Evolutionary conservation across 2,888 invertebrate genomes (phyloP).

Genomic region (Herminia tarsipennalis): DNA sequence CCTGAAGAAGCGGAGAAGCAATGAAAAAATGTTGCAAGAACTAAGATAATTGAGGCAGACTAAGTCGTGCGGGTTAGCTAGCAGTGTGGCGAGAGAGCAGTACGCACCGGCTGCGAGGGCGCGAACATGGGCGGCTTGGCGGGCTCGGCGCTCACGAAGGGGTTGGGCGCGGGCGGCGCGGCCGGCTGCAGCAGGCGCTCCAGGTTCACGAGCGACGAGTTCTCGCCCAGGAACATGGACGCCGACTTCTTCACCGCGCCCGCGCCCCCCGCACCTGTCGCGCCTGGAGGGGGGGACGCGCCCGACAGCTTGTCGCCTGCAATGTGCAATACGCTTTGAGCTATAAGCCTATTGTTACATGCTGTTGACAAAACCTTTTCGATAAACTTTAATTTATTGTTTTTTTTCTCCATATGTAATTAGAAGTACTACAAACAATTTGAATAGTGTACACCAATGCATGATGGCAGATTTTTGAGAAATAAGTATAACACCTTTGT

Average conservation of each 20-base stretch:
- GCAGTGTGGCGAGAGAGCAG: not conserved
- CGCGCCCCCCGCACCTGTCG: slow-evolving; percentile 82
- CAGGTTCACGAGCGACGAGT: slow-evolving; percentile 98
- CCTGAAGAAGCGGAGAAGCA: too few relatives aligned
- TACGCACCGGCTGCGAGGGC: slow-evolving; percentile 5
- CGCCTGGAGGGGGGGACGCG: slow-evolving; percentile 68
- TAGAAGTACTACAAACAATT: too few relatives aligned
- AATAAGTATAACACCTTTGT: too few relatives aligned
- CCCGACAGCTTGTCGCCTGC: slow-evolving; percentile 81
- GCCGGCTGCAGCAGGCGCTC: slow-evolving; percentile 93
- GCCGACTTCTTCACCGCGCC: slow-evolving; percentile 94
- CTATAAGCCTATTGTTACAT: too few relatives aligned
- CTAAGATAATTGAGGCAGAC: not conserved
- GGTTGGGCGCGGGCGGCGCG: slow-evolving; percentile 41
- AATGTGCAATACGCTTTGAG: too few relatives aligned
- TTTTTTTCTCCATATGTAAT: too few relatives aligned
- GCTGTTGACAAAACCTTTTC: too few relatives aligned
- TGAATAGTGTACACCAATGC: too few relatives aligned
- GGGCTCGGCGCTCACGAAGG: slow-evolving; percentile 55
- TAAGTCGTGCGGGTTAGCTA: too few relatives aligned
- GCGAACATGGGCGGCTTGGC: slow-evolving; percentile 25
- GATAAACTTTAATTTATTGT: too few relatives aligned
- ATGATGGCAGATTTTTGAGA: too few relatives aligned
- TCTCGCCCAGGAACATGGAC: slow-evolving; percentile 98
- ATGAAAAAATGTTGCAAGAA: too few relatives aligned